phyloP scores from a whole-genome alignment of 2,888 invertebrate genomes.

The Pristionchus mayeri region DNA sequence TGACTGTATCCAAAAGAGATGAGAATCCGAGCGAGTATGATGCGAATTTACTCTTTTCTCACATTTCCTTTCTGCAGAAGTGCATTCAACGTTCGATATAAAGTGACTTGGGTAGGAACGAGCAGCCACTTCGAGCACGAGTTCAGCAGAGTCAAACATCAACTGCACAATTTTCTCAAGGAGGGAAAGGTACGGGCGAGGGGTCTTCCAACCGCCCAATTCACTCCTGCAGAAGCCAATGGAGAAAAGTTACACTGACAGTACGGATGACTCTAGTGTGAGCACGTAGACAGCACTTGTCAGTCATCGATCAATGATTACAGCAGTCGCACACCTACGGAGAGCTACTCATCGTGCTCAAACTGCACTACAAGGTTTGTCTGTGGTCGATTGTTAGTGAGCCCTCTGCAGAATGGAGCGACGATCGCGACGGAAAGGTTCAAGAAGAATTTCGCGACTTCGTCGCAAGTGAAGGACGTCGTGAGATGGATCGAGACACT shows the following conservation, averaged over 20 bases:
- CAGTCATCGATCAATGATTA: neutral
- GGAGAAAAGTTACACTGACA: constrained; percentile 13
- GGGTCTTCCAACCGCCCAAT: too few species aligned
- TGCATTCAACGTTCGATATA: constrained; percentile 31
- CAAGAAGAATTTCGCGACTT: neutral
- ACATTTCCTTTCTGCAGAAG: neutral
- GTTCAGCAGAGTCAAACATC: constrained; percentile 2
- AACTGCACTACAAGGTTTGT: constrained; percentile 18
- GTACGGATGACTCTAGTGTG: neutral
- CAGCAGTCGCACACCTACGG: neutral
- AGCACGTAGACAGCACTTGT: neutral
- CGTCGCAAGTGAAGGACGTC: constrained; percentile 5
- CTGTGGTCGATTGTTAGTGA: neutral
- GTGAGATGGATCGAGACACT: neutral
- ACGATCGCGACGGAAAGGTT: neutral
- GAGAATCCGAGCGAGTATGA: constrained; percentile 30
- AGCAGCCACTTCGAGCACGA: constrained; percentile 4
- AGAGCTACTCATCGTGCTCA: neutral
- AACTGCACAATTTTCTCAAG: constrained; percentile 16
- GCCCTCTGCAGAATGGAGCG: neutral
- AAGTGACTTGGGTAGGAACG: constrained; percentile 19
- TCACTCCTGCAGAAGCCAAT: neutral
- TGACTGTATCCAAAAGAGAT: constrained; percentile 9
- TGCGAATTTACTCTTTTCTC: neutral
- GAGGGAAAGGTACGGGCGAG: neutral